phyloP scores from a whole-genome alignment of 2,888 invertebrate genomes.

The Hecatera dysodea region DNA sequence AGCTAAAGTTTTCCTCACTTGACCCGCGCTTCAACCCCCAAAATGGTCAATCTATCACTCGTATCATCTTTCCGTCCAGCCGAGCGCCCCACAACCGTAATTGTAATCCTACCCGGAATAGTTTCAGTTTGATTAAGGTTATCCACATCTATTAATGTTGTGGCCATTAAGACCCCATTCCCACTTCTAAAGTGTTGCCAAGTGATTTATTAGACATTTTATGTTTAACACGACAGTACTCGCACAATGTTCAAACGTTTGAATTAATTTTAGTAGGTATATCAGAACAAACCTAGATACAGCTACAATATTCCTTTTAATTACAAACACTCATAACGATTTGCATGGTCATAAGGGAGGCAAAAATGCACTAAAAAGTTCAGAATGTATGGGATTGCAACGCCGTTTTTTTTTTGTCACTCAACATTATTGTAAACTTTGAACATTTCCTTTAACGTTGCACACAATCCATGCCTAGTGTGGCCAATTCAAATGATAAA shows the following conservation, averaged over 20 bases:
- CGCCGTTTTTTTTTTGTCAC: too few species aligned
- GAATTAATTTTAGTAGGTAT: slow-evolving; percentile 54
- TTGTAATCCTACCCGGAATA: slow-evolving; percentile 39
- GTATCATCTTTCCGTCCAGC: slow-evolving; percentile 22
- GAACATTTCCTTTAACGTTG: too few species aligned
- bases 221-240: slow-evolving; percentile 42
- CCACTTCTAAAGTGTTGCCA: slow-evolving; percentile 45
- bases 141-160: slow-evolving; percentile 47
- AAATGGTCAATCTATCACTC: slow-evolving; percentile 27
- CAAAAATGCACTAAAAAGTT: too few species aligned
- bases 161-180: slow-evolving; percentile 29
- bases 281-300: slow-evolving; percentile 21
- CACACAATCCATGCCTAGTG: too few species aligned
- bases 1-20: slow-evolving; percentile 23
- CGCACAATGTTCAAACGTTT: slow-evolving; percentile 33
- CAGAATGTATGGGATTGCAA: too few species aligned
- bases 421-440: too few species aligned
- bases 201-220: slow-evolving; percentile 58
- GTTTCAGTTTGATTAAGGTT: slow-evolving; percentile 56
- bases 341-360: slow-evolving; percentile 11
- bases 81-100: slow-evolving; percentile 27
- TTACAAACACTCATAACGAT: slow-evolving; percentile 10
- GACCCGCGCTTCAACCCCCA: not conserved
- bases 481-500: too few species aligned
- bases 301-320: slow-evolving; percentile 22